Conservation (phyloP, 2,797 vertebrate species). For the Aselliscus stoliczkanus region DNA sequence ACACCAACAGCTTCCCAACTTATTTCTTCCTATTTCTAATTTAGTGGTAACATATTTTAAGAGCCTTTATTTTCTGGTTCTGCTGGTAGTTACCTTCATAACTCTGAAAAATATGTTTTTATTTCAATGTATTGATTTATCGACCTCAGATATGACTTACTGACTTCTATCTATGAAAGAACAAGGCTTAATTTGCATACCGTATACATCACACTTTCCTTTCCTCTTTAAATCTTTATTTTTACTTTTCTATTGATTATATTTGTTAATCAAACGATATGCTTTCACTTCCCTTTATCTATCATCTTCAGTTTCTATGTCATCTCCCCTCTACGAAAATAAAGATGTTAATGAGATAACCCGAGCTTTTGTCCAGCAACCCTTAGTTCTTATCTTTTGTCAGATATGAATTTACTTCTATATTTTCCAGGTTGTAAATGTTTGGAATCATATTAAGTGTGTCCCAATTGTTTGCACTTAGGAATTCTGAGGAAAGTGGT, state of each 20-base stretch:
- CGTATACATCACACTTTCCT: neutral
- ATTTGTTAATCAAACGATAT: neutral
- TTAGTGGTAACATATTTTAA: neutral
- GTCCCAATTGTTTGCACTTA: neutral
- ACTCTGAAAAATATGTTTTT: neutral
- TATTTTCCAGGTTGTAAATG: neutral
- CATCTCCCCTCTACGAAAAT: neutral
- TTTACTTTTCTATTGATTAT: neutral
- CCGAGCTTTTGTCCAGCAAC: neutral
- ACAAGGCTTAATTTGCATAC: neutral
- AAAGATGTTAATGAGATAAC: neutral
- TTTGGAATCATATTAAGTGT: neutral
- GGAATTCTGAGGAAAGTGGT: neutral
- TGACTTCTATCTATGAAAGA: neutral
- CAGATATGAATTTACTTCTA: neutral
- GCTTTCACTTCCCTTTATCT: neutral
- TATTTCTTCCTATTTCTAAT: neutral
- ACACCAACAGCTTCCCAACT: neutral
- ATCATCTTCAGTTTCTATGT: neutral
- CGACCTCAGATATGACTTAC: neutral
- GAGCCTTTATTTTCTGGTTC: neutral
- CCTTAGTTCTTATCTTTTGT: neutral
- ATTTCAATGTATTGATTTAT: neutral
- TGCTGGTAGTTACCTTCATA: neutral
- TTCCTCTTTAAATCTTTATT: neutral